Evolutionary conservation across 2,113 vertebrate genomes (phyloP).

Genomic region (Fulica atra): DNA sequence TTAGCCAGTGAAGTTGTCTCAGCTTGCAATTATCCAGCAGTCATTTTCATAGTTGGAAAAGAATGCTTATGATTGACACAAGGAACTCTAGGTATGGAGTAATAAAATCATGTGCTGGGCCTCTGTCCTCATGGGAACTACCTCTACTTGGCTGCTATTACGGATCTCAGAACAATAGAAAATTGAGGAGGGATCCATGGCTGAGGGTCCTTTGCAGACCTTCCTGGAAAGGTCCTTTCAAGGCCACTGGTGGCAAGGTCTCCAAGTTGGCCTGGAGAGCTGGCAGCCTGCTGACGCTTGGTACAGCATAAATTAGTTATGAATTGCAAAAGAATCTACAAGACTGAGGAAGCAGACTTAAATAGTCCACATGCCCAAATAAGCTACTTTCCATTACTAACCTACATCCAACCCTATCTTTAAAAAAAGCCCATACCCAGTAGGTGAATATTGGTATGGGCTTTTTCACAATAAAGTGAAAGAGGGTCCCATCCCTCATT

Average conservation of each 20-base stretch:
- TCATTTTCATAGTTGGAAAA: neutral
- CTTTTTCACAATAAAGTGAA: neutral
- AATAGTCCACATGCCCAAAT: neutral
- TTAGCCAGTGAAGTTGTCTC: neutral
- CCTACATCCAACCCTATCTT: neutral
- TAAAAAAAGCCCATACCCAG: neutral
- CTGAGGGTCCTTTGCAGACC: neutral
- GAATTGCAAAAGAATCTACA: neutral
- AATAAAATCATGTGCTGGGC: neutral
- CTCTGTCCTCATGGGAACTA: neutral
- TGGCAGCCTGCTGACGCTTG: neutral
- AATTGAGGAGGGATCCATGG: neutral
- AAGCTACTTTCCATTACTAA: neutral
- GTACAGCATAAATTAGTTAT: neutral
- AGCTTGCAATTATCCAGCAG: neutral
- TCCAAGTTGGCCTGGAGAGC: neutral
- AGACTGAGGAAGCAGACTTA: neutral
- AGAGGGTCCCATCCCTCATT: neutral
- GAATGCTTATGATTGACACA: neutral
- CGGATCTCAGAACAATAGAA: neutral
- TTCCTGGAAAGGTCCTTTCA: neutral
- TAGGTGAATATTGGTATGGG: too few relatives aligned
- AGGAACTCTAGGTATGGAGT: neutral
- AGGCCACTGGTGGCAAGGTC: neutral
- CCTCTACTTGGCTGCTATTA: neutral